Base-by-base conservation (phyloP, 2,113 vertebrate genomes). In the Oreocharis arfaki region DNA sequence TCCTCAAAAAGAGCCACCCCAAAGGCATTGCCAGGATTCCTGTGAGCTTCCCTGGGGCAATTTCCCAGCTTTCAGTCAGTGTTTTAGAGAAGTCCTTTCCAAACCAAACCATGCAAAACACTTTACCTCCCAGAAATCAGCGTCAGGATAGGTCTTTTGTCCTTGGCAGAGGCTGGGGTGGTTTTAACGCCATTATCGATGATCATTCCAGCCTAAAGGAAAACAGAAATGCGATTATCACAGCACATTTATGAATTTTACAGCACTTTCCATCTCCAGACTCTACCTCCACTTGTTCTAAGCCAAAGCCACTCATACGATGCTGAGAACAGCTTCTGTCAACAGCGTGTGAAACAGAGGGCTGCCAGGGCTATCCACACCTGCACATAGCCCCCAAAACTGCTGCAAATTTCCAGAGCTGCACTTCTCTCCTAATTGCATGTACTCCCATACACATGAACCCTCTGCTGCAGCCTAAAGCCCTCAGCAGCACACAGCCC, bases 151-250 rank as follows among this genome's bases (percentile, higher is more conserved):
- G 99, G 99, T 67, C 99, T 98, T 97, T 99, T 99, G 98, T 99
- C 99, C 97, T 99, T 99, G 96, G 98, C 98, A 1, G 98, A 99
- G 24, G 99, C 99, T 94, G 98, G 95, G 0, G 99, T 99, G 3
- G 99, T 99, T 97, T 99, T 99, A 13, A 99, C 99, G 0, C 99
- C 99, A 0, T 99, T 99, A 96, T 99, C 99, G 2, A 99, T 99
- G 70, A 99, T 99, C 98, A 99, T 99, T 87, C 99, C 99, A 60
- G 99, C 99, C 99, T 99, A 93, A 20, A 63, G 71, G 47, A 55
- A 84, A 68, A 85, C 10, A 91, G 11, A 52, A 75, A 57, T 35
- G 24, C 42, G 57, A 14, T 70, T 60, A 75, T 59, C 68, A 81
- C 17, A 24, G 11, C 17, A 28, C 9, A 14, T 68, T 44, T 82